phyloP scores from a whole-genome alignment of 2,113 vertebrate genomes.

The Myotis yumanensis region DNA sequence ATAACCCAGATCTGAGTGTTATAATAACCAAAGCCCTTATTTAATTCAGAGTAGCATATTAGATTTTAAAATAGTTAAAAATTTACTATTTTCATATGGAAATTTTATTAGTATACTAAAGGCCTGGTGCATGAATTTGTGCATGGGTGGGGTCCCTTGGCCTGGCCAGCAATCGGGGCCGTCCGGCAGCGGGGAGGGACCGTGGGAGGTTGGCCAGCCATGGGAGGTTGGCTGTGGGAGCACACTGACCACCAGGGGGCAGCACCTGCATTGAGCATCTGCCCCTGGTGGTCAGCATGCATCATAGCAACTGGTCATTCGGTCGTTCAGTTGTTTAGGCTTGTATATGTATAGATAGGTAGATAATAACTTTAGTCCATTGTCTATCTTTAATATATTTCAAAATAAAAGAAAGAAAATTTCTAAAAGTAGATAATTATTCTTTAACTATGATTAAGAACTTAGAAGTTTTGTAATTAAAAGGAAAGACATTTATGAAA shows the following conservation, averaged over 20 bases:
- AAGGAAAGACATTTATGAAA: background rate
- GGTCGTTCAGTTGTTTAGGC: too few species aligned
- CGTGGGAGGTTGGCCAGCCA: too few species aligned
- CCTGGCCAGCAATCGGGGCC: too few species aligned
- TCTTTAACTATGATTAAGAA: background rate
- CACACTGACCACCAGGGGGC: too few species aligned
- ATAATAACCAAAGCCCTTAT: rapidly evolving
- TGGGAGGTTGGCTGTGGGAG: too few species aligned
- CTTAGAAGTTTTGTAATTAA: background rate
- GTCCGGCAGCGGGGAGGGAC: too few species aligned
- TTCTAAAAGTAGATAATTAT: background rate
- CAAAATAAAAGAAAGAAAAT: background rate
- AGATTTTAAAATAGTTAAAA: background rate
- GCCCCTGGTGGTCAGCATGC: too few species aligned
- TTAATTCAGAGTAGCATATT: background rate
- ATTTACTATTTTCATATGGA: background rate
- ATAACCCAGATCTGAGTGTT: background rate
- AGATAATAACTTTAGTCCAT: background rate
- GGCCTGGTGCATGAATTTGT: too few species aligned
- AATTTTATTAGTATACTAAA: background rate
- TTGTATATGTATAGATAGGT: too few species aligned
- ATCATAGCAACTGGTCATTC: too few species aligned
- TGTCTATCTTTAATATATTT: background rate
- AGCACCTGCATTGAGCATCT: too few species aligned
- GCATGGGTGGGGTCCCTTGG: too few species aligned